phyloP scores from a whole-genome alignment of 2,797 vertebrate species.

The Sciaenops ocellatus region DNA sequence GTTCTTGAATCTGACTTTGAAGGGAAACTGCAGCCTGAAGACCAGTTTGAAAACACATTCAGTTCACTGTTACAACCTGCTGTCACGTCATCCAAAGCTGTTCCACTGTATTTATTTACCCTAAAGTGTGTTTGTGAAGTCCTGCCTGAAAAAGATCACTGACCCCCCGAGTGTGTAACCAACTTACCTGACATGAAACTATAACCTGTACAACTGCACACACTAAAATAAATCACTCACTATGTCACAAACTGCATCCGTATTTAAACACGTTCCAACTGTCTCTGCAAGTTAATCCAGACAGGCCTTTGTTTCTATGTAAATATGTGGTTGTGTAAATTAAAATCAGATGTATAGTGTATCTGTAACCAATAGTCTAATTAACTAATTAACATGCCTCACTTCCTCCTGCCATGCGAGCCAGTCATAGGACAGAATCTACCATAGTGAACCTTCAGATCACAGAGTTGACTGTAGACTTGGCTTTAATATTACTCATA shows the following conservation, averaged over 20 bases:
- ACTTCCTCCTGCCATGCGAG: not conserved
- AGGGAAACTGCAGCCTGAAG: not conserved
- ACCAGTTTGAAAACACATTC: not conserved
- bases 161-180: not conserved
- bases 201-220: not conserved
- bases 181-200: not conserved
- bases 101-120: slow-evolving; percentile 72
- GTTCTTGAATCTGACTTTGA: not conserved
- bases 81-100: not conserved
- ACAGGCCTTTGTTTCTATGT: slow-evolving; percentile 28
- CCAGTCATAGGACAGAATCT: slow-evolving; percentile 11
- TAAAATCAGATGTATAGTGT: slow-evolving; percentile 31
- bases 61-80: not conserved
- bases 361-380: not conserved
- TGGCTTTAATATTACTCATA: not conserved
- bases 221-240: not conserved
- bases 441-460: not conserved
- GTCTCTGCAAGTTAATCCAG: no score
- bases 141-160: not conserved
- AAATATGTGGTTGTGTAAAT: slow-evolving; percentile 48
- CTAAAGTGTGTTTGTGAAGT: slow-evolving; percentile 33
- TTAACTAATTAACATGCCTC: not conserved
- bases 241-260: not conserved
- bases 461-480: not conserved
- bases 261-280: not conserved